phyloP scores from a whole-genome alignment of 2,797 vertebrate species.

The Agapornis canus region DNA sequence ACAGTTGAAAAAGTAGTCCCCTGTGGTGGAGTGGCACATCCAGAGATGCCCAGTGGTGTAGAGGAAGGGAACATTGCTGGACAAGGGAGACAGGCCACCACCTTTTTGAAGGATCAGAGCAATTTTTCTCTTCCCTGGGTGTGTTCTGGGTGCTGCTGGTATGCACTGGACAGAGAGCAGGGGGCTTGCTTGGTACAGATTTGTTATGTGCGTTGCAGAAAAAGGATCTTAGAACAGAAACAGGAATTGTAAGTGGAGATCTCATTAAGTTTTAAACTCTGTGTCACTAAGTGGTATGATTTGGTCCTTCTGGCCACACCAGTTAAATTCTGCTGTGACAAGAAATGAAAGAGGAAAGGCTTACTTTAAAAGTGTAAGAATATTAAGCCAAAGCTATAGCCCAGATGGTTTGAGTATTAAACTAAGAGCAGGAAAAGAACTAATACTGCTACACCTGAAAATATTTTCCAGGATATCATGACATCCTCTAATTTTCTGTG shows the following conservation, averaged over 20 bases:
- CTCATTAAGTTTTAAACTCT: neutral
- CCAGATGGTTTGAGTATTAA: neutral
- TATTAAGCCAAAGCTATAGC: neutral
- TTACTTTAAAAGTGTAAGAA: neutral
- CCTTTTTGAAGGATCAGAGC: neutral
- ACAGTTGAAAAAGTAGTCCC: neutral
- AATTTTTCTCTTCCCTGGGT: rapidly evolving
- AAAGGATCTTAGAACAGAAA: neutral
- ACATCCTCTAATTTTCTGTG: neutral
- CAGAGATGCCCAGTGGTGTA: rapidly evolving
- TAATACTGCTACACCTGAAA: neutral
- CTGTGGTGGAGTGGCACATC: neutral
- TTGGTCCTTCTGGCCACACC: neutral
- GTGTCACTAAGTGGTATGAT: neutral
- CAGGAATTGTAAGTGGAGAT: neutral
- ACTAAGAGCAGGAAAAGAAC: neutral
- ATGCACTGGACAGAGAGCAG: neutral
- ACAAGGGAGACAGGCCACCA: neutral
- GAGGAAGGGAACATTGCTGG: rapidly evolving
- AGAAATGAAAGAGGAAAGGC: neutral
- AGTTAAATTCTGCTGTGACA: neutral
- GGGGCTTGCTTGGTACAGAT: rapidly evolving
- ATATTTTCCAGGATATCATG: neutral
- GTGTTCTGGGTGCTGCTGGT: neutral
- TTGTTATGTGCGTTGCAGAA: neutral